Evolutionary conservation across 1,140 invertebrate species (phyloP), one percentile per base, ranked within the genome.

Genomic region (Gryllus bimaculatus): DNA sequence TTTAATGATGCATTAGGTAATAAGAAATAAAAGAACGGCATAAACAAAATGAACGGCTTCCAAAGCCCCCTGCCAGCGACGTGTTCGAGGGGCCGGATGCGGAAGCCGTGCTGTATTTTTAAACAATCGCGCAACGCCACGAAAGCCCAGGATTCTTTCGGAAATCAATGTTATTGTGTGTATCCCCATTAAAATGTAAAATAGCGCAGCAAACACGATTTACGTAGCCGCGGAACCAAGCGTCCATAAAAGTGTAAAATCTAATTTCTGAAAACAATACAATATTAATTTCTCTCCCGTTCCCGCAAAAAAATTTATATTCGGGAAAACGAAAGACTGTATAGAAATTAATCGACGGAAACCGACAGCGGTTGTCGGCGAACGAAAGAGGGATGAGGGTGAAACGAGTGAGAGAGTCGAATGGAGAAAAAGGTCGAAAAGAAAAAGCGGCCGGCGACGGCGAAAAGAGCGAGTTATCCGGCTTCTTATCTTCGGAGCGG

Each of bases 241-340:
- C 54, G 54, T 66, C 10, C 18, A 18, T 66, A 66, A 66, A 66
- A 66, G 10, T 66, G 54, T 66, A 66, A 66, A 66, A 66, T 66
- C 54, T 66, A 66, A 66, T 66, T 66, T 66, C 54, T 66, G 54
- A 18, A 66, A 66, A 66, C 54, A 66, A 66, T 66, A 66, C 54
- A 66, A 66, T 66, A 66, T 66, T 66, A 66, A 66, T 66, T 66
- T 18, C 10, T 13, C 54, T 66, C 18, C 26, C 54, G 1, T 66
- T 13, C 54, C 26, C 26, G 18, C 10, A 66, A 66, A 66, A 54
- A 66, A 66, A 66, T 13, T 3, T 13, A 66, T 13, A 66, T 66
- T 66, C 54, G 7, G 10, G 54, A 7, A 66, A 66, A 66, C 54
- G 54, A 66, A 66, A 66, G 54, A 66, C 54, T 7, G 54, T 66